A percentile compares a stretch with the other conserved stretches of the same genome.
These are phyloP conservation scores for Sternarchorhynchus goeldii DNA, from an alignment of 2,797 vertebrate genomes.

Conservation along the genomic window DNA sequence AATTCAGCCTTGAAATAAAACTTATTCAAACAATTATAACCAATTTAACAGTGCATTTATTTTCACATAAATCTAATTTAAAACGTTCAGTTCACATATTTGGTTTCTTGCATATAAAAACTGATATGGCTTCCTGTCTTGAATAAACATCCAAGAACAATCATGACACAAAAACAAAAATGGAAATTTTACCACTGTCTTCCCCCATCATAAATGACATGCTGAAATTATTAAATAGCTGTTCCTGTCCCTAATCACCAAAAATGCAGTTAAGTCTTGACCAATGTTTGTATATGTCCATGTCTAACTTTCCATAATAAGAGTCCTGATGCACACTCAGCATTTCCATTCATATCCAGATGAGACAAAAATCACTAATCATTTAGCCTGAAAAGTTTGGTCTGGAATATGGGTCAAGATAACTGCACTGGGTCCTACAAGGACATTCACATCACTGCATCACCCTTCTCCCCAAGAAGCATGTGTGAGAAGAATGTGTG, in stretches of 20 bases:
- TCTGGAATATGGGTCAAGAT: background rate
- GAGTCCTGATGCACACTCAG: background rate
- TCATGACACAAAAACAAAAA: slow-evolving; percentile 40
- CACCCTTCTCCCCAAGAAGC: slow-evolving; percentile 1
- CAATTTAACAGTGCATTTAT: slow-evolving; percentile 43
- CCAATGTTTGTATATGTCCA: background rate
- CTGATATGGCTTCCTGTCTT: slow-evolving; percentile 38
- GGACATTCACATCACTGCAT: slow-evolving; percentile 33
- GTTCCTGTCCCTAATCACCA: slow-evolving; percentile 52
- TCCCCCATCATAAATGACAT: slow-evolving; percentile 11
- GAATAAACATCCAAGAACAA: slow-evolving; percentile 40
- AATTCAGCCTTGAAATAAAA: background rate
- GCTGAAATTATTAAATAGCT: background rate
- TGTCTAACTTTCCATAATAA: background rate
- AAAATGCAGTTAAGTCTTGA: slow-evolving; percentile 16
- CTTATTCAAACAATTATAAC: background rate
- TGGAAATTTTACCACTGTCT: background rate
- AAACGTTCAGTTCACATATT: slow-evolving; percentile 35
- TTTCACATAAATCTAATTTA: slow-evolving; percentile 52
- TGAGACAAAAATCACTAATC: slow-evolving; percentile 1
- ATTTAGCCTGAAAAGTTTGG: background rate
- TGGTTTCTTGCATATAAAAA: slow-evolving; percentile 35
- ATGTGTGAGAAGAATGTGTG: background rate
- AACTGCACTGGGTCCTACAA: slow-evolving; percentile 53
- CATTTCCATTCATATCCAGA: slow-evolving; percentile 16